These are phyloP conservation scores for Stegana nigrithorax DNA, from an alignment of 2,888 invertebrate genomes.

Conservation along the genomic window DNA sequence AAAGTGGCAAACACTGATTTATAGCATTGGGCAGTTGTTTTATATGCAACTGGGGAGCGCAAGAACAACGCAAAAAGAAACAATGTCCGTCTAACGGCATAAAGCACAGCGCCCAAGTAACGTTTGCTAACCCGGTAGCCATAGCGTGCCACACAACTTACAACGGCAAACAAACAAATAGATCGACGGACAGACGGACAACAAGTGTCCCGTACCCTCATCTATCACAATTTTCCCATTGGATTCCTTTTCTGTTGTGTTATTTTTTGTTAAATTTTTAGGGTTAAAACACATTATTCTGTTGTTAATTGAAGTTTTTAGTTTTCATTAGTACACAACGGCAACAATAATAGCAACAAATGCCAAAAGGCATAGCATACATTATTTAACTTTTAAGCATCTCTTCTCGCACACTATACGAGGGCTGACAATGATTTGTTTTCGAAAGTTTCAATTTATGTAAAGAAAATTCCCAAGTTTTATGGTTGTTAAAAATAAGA, in stretches of 20 bases:
- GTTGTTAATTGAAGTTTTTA: constrained; percentile 61
- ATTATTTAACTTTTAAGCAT: no score
- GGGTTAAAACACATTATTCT: constrained; percentile 56
- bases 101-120: constrained; percentile 39
- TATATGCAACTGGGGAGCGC: constrained; percentile 39
- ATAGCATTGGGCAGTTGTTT: constrained; percentile 61
- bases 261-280: constrained; percentile 18
- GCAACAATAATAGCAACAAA: constrained; percentile 32
- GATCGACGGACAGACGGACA: neutral
- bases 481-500: neutral
- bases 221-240: constrained; percentile 55
- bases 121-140: constrained; percentile 24
- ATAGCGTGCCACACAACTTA: neutral
- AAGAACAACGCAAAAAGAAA: constrained; percentile 32
- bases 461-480: no score
- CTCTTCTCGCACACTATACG: no score
- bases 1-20: constrained; percentile 64
- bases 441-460: no score
- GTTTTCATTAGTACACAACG: constrained; percentile 52
- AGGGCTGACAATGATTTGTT: no score
- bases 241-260: constrained; percentile 21
- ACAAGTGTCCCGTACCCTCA: constrained; percentile 43
- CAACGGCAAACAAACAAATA: no score
- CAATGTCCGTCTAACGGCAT: constrained; percentile 39
- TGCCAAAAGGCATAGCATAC: no score